Base-by-base conservation (phyloP, 2,888 invertebrate genomes). In the Thymelicus acteon region DNA sequence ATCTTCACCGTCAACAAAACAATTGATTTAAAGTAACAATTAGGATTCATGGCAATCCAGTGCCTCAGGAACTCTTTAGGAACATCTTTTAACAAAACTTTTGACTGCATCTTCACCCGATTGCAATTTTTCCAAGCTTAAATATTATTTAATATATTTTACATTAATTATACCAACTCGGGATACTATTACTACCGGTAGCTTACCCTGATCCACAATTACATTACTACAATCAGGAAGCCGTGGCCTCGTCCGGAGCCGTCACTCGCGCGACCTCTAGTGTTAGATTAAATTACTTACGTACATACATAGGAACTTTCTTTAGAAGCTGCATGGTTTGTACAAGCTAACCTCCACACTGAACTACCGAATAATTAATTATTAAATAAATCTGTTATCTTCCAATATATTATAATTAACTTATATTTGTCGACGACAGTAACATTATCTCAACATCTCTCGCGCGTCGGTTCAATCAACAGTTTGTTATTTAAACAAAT, bases 301-400 rank as follows among this genome's bases (percentile, higher is more conserved):
- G 92, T 93, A 93, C 92, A 92, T 93, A 93, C 92, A 93, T 93
- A 93, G 93, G 93, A 93, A 93, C 93, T 93, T 93, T 93, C 85
- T 91, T 93, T 91, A 93, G 93, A 93, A 93, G 93, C 93, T 93
- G 93, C 93, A 93, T 91, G 91, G 92, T 93, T 93, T 93, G 88
- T 93, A 93, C 92, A 93, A 93, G 93, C 93, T 93, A 93, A 90
- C 89, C 90, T 89, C 90, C 93, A 92, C 92, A 92, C 91, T 92
- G 91, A 90, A 88, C 92, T 92, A 93, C 90, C 87, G 84, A 90
- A 88, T 90, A 89, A 90, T 90, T 85, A 85, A 83, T 60, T 65
- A 76, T 84, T 82, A 91, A 91, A 90, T 88, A 87, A 92, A 90
- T 81, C 83, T 87, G 85, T 86, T 84, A 89, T 86, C 78, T 80